Conservation (phyloP, 1,140 invertebrate species). For the Papilio machaon region DNA sequence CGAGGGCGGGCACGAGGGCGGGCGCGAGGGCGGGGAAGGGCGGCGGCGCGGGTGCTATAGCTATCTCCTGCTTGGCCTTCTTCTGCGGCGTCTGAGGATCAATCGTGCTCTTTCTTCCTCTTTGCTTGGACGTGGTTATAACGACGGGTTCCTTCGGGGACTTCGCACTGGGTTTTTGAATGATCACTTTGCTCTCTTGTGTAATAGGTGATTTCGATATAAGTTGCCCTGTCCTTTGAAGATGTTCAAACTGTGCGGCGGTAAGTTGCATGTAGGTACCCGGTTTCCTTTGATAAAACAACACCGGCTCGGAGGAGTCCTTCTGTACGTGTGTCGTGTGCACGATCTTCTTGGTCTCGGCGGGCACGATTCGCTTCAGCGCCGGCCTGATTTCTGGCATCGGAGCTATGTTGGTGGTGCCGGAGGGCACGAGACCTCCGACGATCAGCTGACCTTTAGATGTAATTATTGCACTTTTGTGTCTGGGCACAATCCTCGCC, state of each 20-base stretch:
- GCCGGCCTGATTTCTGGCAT: constrained; percentile 70
- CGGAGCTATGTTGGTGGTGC: constrained; percentile 68
- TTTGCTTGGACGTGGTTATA: constrained; percentile 58
- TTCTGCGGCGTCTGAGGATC: constrained; percentile 63
- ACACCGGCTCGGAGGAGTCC: constrained; percentile 64
- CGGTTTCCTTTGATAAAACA: constrained; percentile 76
- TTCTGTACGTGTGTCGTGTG: constrained; percentile 63
- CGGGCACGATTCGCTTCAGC: constrained; percentile 61
- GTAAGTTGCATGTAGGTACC: constrained; percentile 78
- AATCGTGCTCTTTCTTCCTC: constrained; percentile 54
- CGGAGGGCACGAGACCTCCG: constrained; percentile 62
- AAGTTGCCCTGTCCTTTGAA: constrained; percentile 77
- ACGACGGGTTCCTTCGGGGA: constrained; percentile 53
- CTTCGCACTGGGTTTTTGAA: constrained; percentile 73
- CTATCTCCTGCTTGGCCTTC: constrained; percentile 68
- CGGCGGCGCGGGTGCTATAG: constrained; percentile 56
- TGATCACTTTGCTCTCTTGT: constrained; percentile 66
- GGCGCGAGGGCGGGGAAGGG: constrained; percentile 45
- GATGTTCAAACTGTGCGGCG: constrained; percentile 77
- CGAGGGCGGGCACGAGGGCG: constrained; percentile 50
- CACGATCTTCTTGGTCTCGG: constrained; percentile 69
- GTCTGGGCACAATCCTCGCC: constrained; percentile 71
- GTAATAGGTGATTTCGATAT: constrained; percentile 63
- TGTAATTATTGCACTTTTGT: constrained; percentile 76
- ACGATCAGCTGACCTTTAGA: constrained; percentile 83